phyloP scores from a whole-genome alignment of 92 coral and sea anemone species.

The Nematostella vectensis region DNA sequence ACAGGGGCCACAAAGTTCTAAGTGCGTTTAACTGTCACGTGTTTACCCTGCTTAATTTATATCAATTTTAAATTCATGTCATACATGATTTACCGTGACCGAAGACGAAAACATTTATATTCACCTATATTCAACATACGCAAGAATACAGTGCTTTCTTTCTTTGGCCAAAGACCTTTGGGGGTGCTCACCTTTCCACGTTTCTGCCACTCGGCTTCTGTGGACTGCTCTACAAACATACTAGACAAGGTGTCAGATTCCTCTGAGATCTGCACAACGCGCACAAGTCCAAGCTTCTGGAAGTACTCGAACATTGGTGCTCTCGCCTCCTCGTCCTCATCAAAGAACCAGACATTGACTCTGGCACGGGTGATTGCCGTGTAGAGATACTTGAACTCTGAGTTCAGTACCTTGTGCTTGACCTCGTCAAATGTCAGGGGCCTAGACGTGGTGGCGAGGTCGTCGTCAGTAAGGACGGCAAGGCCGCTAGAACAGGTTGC shows the following conservation, averaged over 20 bases:
- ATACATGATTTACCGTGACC: too few species aligned
- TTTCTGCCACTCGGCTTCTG: constrained; percentile 63
- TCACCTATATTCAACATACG: too few species aligned
- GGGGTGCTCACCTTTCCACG: constrained; percentile 40
- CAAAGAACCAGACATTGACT: constrained; percentile 95
- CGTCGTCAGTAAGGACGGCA: constrained; percentile 51
- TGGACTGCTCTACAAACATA: constrained; percentile 82
- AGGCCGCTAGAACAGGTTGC: constrained; percentile 40
- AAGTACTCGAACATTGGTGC: constrained; percentile 90
- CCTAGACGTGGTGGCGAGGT: constrained; percentile 42
- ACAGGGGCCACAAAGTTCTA: too few species aligned
- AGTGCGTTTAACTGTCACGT: too few species aligned
- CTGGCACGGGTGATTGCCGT: constrained; percentile 92
- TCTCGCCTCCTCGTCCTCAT: constrained; percentile 80
- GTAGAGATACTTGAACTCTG: constrained; percentile 84
- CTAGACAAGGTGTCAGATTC: constrained; percentile 42
- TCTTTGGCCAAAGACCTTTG: too few species aligned
- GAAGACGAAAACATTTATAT: too few species aligned
- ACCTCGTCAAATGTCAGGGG: constrained; percentile 74
- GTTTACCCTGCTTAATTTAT: too few species aligned
- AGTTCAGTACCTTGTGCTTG: constrained; percentile 77
- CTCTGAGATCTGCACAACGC: constrained; percentile 9
- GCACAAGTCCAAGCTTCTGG: constrained; percentile 61
- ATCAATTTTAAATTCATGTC: too few species aligned
- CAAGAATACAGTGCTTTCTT: too few species aligned